Conservation (phyloP, 1,140 invertebrate species). For the Dendroctonus valens region DNA sequence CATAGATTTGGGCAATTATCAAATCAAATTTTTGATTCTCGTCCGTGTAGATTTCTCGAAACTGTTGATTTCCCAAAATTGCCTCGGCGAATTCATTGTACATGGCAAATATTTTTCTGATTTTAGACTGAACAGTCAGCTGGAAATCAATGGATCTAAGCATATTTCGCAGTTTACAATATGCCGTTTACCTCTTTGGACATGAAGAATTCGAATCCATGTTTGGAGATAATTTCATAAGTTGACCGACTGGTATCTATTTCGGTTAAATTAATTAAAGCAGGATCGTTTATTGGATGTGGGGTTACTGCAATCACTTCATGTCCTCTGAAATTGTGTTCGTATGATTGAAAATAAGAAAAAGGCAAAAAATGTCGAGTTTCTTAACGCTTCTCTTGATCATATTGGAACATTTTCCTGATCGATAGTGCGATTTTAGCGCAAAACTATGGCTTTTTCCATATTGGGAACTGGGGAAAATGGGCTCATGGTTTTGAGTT, state of each 20-base stretch:
- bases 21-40: constrained; percentile 33
- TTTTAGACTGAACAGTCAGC: constrained; percentile 29
- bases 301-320: constrained; percentile 48
- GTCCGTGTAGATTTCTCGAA: constrained; percentile 31
- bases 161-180: background rate
- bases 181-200: constrained; percentile 26
- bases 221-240: constrained; percentile 28
- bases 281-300: constrained; percentile 42
- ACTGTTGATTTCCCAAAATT: constrained; percentile 32
- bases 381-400: no score
- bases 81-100: constrained; percentile 34
- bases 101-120: constrained; percentile 33
- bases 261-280: constrained; percentile 43
- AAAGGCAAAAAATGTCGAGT: no score
- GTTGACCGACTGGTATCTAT: constrained; percentile 38
- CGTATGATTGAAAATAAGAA: background rate
- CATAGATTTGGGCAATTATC: constrained; percentile 35
- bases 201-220: constrained; percentile 38
- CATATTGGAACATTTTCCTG: no score
- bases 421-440: no score
- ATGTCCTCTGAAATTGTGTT: constrained; percentile 45
- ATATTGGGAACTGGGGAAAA: background rate
- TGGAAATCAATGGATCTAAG: constrained; percentile 9
- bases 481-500: background rate
- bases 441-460: no score